Evolutionary conservation across 2,888 invertebrate genomes (phyloP), one percentile per base, ranked within the genome.

Genomic region (Cryptus viduatorius): DNA sequence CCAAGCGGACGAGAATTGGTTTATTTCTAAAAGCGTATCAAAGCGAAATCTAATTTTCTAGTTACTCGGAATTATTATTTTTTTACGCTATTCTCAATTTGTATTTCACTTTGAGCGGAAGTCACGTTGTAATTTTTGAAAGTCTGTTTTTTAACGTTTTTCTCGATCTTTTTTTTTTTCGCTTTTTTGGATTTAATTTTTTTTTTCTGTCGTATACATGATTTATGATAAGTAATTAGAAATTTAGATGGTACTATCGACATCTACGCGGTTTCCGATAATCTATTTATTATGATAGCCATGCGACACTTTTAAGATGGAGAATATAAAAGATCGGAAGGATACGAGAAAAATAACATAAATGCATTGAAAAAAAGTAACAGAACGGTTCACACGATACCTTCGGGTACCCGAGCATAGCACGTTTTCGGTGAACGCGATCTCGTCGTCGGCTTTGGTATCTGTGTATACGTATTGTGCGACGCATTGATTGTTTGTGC

Each of bases 361-460:
- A 0, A 31, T 24, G 48, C 59, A 10, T 42, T 42, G 53, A 84
- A 69, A 80, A 59, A 76, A 84, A 78, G 64, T 84, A 48, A 75
- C 31, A 50, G 37, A 73, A 83, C 81, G 53, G 73, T 77, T 56
- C 24, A 84, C 79, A 86, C 84, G 87, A 87, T 93, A 93, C 93
- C 93, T 93, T 93, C 92, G 83, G 90, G 78, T 78, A 86, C 86
- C 85, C 91, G 93, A 87, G 90, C 86, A 86, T 89, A 89, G 89
- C 86, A 90, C 85, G 88, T 92, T 91, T 92, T 93, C 86, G 92
- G 92, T 86, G 91, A 92, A 79, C 91, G 91, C 88, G 93, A 90
- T 87, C 91, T 89, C 89, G 91, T 85, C 79, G 73, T 79, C 78
- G 89, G 89, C 88, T 92, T 93, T 88, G 92, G 89, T 86, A 92